Base-by-base conservation (phyloP, 1,140 invertebrate species). In the Hermetia illucens region DNA sequence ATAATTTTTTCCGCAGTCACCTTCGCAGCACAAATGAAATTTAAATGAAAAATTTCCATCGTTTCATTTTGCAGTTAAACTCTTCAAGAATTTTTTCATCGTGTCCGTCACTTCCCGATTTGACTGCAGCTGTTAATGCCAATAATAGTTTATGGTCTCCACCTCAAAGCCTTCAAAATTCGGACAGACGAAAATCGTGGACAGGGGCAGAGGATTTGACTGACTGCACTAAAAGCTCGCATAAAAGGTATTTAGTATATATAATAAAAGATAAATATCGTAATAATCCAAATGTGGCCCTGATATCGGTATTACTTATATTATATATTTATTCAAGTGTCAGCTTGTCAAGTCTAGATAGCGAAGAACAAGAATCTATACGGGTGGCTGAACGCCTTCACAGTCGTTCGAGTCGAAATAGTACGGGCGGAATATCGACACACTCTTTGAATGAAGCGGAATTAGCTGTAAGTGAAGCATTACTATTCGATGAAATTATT, bases 381-480 rank as follows among this genome's bases (percentile, higher is more conserved):
- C 44, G 58, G 3, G 50, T 53, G 12, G 52, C 53, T 8, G 57
- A 60, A 27, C 13, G 39, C 9, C 50, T 65, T 18, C 56, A 66
- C 34, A 58, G 52, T 48, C 55, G 66, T 27, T 52, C 62, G 41
- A 62, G 64, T 43, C 58, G 66, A 44, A 61, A 58, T 39, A 60
- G 57, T 40, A 60, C 58, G 18, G 76, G 77, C 29, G 77, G 76
- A 44, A 72, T 74, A 39, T 87, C 82, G 36, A 85, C 82, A 15
- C 82, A 87, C 62, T 87, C 83, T 0, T 63, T 86, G 16, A 87
- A 87, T 49, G 82, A 88, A 62, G 82, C 82, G 41, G 82, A 86
- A 63, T 63, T 85, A 47, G 78, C 82, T 58, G 78, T 80, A 58
- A 68, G 57, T 62, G 35, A 25, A 25, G 8, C n/a, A 25, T 25